A percentile compares a stretch with the other conserved stretches of the same genome.
phyloP scores from a whole-genome alignment of 2,797 vertebrate genomes.

The Acanthopagrus latus region DNA sequence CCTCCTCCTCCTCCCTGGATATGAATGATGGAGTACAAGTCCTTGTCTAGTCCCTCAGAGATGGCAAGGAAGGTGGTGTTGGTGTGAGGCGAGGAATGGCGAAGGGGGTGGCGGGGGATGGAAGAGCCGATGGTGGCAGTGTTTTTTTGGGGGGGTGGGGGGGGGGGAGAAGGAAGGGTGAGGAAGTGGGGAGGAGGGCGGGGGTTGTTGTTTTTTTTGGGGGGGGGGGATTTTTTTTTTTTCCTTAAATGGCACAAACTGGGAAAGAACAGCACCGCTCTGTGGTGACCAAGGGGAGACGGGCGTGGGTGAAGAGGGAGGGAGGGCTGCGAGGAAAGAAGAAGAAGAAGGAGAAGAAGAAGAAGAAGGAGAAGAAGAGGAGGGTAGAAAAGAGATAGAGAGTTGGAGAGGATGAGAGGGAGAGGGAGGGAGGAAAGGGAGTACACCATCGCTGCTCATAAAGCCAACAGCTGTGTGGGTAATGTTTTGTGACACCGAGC shows the following conservation, averaged over 20 bases:
- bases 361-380: background rate
- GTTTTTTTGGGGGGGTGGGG: background rate
- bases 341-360: slow-evolving; percentile 3
- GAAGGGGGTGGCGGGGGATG: slow-evolving; percentile 36
- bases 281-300: slow-evolving; percentile 52
- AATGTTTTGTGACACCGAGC: slow-evolving; percentile 87
- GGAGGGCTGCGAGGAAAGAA: background rate
- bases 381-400: slow-evolving; percentile 59
- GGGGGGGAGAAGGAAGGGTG: background rate
- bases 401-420: slow-evolving; percentile 53
- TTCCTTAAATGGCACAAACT: slow-evolving; percentile 57
- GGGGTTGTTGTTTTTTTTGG: too few relatives aligned
- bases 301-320: slow-evolving; percentile 1
- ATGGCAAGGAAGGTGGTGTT: slow-evolving; percentile 57
- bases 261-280: slow-evolving; percentile 61
- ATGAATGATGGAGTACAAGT: slow-evolving; percentile 81
- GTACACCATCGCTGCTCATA: slow-evolving; percentile 81
- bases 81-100: slow-evolving; percentile 43
- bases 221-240: too few relatives aligned
- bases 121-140: slow-evolving; percentile 30
- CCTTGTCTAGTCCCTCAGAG: slow-evolving; percentile 71
- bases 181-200: background rate
- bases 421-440: slow-evolving; percentile 59
- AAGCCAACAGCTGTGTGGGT: slow-evolving; percentile 88
- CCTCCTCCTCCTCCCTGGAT: slow-evolving; percentile 60